A percentile compares a stretch with the other conserved stretches of the same genome.
Evolutionary conservation across 2,888 invertebrate genomes (phyloP).

Genomic region (Pristionchus fissidentatus): DNA sequence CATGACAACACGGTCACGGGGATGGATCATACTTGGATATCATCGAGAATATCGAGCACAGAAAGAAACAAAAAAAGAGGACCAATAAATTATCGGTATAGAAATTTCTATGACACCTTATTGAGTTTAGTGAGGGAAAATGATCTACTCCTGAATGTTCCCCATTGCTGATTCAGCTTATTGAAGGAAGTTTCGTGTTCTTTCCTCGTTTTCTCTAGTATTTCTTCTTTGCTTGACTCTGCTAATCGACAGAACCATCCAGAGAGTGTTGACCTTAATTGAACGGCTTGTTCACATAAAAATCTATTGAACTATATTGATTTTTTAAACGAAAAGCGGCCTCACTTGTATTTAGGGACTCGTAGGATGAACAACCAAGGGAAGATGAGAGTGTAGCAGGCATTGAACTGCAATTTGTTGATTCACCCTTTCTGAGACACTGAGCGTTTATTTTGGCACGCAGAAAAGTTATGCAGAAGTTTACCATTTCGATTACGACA

Average conservation of each 20-base stretch:
- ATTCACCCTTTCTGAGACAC: background rate
- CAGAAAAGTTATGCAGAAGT: too few species aligned
- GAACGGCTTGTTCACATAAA: background rate
- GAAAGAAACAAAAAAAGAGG: too few species aligned
- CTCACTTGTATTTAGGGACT: background rate
- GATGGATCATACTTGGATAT: too few species aligned
- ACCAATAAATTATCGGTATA: too few species aligned
- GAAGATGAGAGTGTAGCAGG: constrained; percentile 25
- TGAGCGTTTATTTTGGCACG: too few species aligned
- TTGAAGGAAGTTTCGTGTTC: background rate
- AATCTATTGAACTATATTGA: background rate
- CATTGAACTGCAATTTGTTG: constrained; percentile 4
- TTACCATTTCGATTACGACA: too few species aligned
- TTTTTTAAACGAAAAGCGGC: background rate
- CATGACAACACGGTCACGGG: too few species aligned
- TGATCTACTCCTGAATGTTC: background rate
- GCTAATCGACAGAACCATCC: background rate
- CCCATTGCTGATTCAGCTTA: background rate
- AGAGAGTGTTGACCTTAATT: background rate
- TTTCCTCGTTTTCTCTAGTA: background rate
- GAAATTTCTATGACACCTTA: too few species aligned
- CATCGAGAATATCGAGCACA: too few species aligned
- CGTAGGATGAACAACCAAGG: constrained; percentile 27
- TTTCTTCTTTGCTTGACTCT: background rate
- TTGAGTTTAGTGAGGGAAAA: background rate